phyloP scores from a whole-genome alignment of 2,888 invertebrate species.

The Nymphalis polychloros region DNA sequence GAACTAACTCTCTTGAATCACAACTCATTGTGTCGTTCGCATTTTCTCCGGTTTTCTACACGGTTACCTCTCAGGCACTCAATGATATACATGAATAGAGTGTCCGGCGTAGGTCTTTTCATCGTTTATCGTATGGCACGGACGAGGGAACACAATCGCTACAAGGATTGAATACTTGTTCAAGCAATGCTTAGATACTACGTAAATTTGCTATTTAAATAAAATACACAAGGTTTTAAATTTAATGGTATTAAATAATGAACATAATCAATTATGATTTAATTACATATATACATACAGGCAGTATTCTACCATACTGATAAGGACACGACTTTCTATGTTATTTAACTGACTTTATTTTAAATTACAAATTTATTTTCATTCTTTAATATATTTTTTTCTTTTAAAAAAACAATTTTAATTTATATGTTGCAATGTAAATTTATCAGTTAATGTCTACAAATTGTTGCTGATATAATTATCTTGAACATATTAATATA shows the following conservation, averaged over 20 bases:
- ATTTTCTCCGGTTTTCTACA: conserved; percentile 56
- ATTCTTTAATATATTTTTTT: no score
- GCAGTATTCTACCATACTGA: no score
- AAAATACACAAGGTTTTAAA: not conserved
- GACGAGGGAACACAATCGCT: conserved; percentile 63
- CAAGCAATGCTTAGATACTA: conserved; percentile 14
- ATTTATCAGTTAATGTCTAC: no score
- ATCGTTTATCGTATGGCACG: conserved; percentile 64
- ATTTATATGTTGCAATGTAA: no score
- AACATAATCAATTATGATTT: not conserved
- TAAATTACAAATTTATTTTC: no score
- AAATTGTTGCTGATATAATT: no score
- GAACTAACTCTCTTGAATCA: conserved; percentile 1
- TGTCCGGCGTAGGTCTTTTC: conserved; percentile 72
- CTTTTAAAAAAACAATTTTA: no score
- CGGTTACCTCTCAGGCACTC: conserved; percentile 58
- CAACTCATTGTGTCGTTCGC: conserved; percentile 29
- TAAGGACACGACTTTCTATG: no score
- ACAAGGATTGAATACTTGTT: conserved; percentile 44
- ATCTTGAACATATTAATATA: no score
- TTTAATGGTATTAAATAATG: not conserved
- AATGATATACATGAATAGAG: conserved; percentile 73
- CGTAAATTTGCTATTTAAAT: conserved; percentile 9
- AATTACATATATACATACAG: no score
- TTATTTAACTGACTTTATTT: no score